Conservation (phyloP, 2,888 invertebrate species). For the Hylaea fasciaria region DNA sequence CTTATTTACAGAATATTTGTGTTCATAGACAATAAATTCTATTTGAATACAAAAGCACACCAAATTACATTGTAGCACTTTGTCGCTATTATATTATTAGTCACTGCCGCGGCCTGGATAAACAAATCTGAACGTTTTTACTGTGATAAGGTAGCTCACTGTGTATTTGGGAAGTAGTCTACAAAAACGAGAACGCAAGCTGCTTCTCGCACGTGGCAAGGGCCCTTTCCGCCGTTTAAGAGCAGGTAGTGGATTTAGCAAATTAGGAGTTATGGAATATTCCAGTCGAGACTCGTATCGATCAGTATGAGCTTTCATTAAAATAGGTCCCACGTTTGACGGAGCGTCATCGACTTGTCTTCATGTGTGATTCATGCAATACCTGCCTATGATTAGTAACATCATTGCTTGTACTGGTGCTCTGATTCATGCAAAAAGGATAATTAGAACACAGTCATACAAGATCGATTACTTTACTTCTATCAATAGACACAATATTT, state of each 20-base stretch:
- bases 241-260: conserved; percentile 77
- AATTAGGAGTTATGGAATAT: conserved; percentile 71
- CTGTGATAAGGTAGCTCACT: conserved; percentile 16
- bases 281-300: conserved; percentile 58
- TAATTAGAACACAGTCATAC: neutral
- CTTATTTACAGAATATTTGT: conserved; percentile 44
- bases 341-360: conserved; percentile 21
- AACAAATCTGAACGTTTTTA: neutral
- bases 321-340: conserved; percentile 24
- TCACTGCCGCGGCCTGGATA: no score
- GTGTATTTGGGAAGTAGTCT: conserved; percentile 8
- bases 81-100: conserved; percentile 9
- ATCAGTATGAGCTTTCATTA: conserved; percentile 39
- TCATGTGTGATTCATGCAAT: conserved; percentile 13
- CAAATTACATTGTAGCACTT: conserved; percentile 17
- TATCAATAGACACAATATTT: neutral
- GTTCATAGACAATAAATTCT: conserved; percentile 45
- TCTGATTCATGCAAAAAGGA: conserved; percentile 13
- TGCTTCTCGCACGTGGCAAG: conserved; percentile 81
- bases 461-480: conserved; percentile 4
- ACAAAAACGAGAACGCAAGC: conserved; percentile 59
- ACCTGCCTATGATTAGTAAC: conserved; percentile 12
- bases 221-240: conserved; percentile 77
- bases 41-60: conserved; percentile 22
- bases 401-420: neutral